A percentile compares a stretch with the other conserved stretches of the same genome.
phyloP scores from a whole-genome alignment of 2,113 vertebrate species.

The Prionailurus bengalensis region DNA sequence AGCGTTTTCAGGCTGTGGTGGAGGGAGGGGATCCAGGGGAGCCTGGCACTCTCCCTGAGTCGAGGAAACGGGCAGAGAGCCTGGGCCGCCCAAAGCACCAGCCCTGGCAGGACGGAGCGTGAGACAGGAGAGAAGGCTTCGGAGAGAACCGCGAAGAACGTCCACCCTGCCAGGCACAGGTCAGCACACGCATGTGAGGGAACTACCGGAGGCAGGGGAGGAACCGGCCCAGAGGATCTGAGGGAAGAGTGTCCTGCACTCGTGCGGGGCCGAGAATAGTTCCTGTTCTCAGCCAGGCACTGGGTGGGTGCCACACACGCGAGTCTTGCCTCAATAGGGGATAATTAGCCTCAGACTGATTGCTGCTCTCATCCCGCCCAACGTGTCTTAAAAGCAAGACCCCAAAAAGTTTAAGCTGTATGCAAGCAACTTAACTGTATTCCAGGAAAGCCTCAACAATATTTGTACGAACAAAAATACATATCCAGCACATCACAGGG shows the following conservation, averaged over 20 bases:
- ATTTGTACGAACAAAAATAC: background rate
- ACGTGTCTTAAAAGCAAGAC: background rate
- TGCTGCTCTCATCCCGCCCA: background rate
- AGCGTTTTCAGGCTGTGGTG: background rate
- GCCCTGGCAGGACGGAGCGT: rapidly evolving
- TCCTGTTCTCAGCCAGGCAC: background rate
- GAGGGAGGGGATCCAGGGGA: rapidly evolving
- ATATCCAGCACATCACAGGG: too few species aligned
- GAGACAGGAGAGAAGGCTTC: rapidly evolving
- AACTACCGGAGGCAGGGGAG: background rate
- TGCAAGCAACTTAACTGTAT: background rate
- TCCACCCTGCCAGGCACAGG: rapidly evolving
- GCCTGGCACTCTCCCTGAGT: too few species aligned
- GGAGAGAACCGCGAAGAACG: rapidly evolving
- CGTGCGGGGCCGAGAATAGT: rapidly evolving
- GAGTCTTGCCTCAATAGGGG: background rate
- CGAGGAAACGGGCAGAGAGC: background rate
- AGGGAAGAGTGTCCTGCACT: rapidly evolving
- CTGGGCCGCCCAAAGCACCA: background rate
- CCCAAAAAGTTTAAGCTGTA: background rate
- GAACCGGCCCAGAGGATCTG: rapidly evolving
- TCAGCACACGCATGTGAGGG: rapidly evolving
- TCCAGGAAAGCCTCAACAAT: background rate
- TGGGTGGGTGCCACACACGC: rapidly evolving
- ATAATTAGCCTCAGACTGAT: background rate